Evolutionary conservation across 2,113 vertebrate species (phyloP).

Genomic region (Triplophysa rosa): DNA sequence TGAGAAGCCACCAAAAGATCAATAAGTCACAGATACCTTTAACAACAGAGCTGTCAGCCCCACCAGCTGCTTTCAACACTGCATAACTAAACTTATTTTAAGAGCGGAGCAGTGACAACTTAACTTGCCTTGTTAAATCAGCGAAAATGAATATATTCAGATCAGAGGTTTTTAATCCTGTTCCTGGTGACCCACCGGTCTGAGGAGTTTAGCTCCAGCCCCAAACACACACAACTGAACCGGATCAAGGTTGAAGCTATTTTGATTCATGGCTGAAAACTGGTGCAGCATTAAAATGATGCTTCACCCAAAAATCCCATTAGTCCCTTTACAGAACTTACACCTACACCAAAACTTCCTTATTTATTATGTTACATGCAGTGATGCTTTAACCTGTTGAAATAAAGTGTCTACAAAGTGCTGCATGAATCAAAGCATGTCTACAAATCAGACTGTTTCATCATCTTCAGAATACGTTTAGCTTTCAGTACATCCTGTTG

Average conservation of each 20-base stretch:
- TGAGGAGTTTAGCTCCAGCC: too few relatives aligned
- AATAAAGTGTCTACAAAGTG: too few relatives aligned
- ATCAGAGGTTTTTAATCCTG: too few relatives aligned
- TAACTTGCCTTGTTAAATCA: background rate
- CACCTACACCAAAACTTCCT: too few relatives aligned
- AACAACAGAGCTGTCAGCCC: slow-evolving; percentile 59
- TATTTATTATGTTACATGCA: too few relatives aligned
- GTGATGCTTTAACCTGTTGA: too few relatives aligned
- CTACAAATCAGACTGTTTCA: background rate
- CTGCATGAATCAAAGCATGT: background rate
- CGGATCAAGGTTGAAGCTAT: background rate
- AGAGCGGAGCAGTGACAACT: background rate
- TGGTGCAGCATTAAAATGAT: too few relatives aligned
- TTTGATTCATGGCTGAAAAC: background rate
- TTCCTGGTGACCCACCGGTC: too few relatives aligned
- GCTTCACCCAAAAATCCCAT: too few relatives aligned
- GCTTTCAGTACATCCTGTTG: background rate
- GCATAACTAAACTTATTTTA: background rate
- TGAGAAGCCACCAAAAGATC: slow-evolving; percentile 53
- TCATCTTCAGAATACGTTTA: background rate
- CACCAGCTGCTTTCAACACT: slow-evolving; percentile 16
- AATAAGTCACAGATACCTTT: slow-evolving; percentile 61
- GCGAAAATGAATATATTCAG: background rate
- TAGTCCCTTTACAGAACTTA: too few relatives aligned
- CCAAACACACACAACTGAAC: too few relatives aligned